Evolutionary conservation across 1,140 invertebrate species (phyloP), one percentile per base, ranked within the genome.

Genomic region (Heliconius hewitsoni): DNA sequence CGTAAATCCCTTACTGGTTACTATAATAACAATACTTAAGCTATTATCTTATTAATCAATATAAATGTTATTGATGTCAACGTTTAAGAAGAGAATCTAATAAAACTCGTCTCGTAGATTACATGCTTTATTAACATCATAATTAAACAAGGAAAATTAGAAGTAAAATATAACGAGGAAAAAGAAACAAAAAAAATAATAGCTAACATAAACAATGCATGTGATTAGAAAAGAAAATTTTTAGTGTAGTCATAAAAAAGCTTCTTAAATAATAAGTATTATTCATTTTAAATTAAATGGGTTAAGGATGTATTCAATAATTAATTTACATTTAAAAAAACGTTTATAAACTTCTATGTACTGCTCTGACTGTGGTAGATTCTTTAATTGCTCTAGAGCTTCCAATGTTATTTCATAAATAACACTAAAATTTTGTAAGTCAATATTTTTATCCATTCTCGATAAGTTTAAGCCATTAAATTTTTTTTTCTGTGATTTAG

Each of bases 271-370:
- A 57, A 57, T 23, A 57, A 57, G 9, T 57, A 57, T 23, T 57
- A 57, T n/a, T 57, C n/a, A 57, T 57, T n/a, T 57, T 9, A 57
- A 9, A 57, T 57, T 3, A n/a, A 23, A 9, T 57, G 60, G 27
- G 11, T n/a, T 16, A 9, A 27, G 9, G 23, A 30, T 16, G n/a
- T 1, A 13, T 66, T 66, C 60, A 27, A 66, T 1, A 66, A 27
- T 3, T 0, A 27, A 27, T 66, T 66, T 66, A 66, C 60, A 66
- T 66, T 66, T 27, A 1, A 0, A 66, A 66, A 66, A 66, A 13
- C 46, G 23, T 50, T 55, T 74, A n/a, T 13, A 75, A 75, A 39
- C 71, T 75, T 75, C 74, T 11, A 13, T 55, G 34, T 75, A 75
- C 52, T 75, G 55, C 16, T 30, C 19, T 11, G 74, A 57, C 8